Percentiles rank a stretch among this genome's conserved stretches.
These are phyloP conservation scores for Stigmatopora argus DNA, from an alignment of 2,113 vertebrate genomes.

Conservation along the genomic window DNA sequence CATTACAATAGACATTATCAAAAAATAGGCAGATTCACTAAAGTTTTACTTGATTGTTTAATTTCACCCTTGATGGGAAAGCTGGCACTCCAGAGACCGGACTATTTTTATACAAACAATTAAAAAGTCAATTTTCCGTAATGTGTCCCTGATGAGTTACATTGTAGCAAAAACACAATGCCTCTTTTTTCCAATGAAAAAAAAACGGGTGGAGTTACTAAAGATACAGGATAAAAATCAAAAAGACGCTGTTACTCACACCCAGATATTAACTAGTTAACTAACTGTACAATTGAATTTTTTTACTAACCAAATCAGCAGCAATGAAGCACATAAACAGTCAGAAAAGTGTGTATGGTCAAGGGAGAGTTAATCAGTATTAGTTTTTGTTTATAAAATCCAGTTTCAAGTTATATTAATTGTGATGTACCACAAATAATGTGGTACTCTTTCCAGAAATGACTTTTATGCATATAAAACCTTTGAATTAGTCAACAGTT, in stretches of 20 bases:
- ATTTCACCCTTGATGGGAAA: not conserved
- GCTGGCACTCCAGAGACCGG: not conserved
- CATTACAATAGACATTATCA: not conserved
- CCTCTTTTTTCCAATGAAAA: not conserved
- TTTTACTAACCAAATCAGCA: not conserved
- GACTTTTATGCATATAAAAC: no score
- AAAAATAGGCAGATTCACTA: not conserved
- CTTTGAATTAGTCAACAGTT: no score
- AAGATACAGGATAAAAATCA: not conserved
- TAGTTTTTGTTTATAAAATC: no score
- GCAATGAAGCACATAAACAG: not conserved
- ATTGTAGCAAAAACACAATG: not conserved
- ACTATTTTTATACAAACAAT: slow-evolving; percentile 1
- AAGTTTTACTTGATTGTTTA: slow-evolving; percentile 2
- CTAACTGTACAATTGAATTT: not conserved
- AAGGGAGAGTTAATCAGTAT: no score
- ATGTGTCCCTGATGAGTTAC: not conserved
- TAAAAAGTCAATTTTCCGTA: not conserved
- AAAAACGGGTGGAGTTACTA: not conserved
- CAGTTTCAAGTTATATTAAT: no score
- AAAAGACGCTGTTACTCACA: not conserved
- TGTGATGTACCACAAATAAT: no score
- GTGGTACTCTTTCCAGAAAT: no score
- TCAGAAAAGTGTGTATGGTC: not conserved
- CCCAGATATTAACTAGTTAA: not conserved